Evolutionary conservation across 2,113 vertebrate species (phyloP).

Genomic region (Nerophis ophidion): DNA sequence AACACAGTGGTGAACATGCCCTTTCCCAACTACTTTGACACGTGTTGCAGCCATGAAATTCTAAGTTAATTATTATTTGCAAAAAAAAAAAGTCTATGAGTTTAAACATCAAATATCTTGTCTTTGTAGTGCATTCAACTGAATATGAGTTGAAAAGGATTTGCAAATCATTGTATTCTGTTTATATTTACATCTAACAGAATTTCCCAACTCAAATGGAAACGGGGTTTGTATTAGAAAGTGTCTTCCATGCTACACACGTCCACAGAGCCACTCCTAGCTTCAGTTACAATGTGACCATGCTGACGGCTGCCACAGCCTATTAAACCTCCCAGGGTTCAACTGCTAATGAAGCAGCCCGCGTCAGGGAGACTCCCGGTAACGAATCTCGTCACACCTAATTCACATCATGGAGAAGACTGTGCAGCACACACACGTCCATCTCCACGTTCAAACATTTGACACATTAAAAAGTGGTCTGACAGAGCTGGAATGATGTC

Average conservation of each 20-base stretch:
- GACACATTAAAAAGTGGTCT: constrained; percentile 1
- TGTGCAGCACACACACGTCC: constrained; percentile 12
- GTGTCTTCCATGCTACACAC: constrained; percentile 13
- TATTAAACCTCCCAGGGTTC: constrained; percentile 37
- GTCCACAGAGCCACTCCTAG: constrained; percentile 21
- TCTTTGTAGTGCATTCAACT: too few species aligned
- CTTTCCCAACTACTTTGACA: too few species aligned
- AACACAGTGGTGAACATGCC: too few species aligned
- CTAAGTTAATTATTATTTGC: too few species aligned
- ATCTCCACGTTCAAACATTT: constrained; percentile 8
- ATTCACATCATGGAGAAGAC: constrained; percentile 23
- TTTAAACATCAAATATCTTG: too few species aligned
- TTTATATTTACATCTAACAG: too few species aligned
- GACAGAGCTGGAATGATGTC: neutral
- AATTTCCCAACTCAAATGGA: too few species aligned
- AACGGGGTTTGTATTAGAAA: too few species aligned
- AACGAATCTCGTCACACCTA: constrained; percentile 43
- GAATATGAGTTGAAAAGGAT: too few species aligned
- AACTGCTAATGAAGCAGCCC: constrained; percentile 57
- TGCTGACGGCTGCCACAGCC: constrained; percentile 50
- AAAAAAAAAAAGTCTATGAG: too few species aligned
- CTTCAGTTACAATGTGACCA: constrained; percentile 51
- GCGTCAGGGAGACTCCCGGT: constrained; percentile 46
- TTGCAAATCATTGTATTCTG: too few species aligned
- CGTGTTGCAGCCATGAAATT: too few species aligned